Conservation (phyloP, 2,888 invertebrate genomes). For the Lepidocyrtinus sp. region DNA sequence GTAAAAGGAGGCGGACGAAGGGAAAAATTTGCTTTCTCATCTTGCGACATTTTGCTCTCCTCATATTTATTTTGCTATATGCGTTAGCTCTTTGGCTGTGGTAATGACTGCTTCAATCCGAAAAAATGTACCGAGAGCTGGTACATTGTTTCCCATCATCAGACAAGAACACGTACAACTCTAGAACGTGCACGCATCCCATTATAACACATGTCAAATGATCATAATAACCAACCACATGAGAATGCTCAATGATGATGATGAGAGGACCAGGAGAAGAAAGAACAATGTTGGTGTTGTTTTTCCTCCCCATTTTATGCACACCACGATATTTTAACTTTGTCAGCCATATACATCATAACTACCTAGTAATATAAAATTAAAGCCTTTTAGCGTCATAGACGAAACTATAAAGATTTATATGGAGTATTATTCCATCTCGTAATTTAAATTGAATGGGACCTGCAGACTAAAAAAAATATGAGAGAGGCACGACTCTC, state of each 20-base stretch:
- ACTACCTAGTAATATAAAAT: too few relatives aligned
- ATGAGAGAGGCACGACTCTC: conserved; percentile 6
- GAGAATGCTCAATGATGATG: conserved; percentile 22
- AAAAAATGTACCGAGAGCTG: not conserved
- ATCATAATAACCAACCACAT: conserved; percentile 32
- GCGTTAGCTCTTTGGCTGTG: not conserved
- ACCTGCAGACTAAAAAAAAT: not conserved
- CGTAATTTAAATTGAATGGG: conserved; percentile 41
- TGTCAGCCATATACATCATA: too few relatives aligned
- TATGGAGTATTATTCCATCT: conserved; percentile 17
- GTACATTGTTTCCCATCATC: not conserved
- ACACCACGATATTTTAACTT: too few relatives aligned
- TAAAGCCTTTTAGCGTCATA: too few relatives aligned
- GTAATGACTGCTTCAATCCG: not conserved
- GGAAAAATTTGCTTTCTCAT: conserved; percentile 17
- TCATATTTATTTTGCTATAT: conserved; percentile 1
- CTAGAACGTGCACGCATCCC: not conserved
- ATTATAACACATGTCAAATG: conserved; percentile 45
- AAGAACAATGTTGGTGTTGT: conserved; percentile 2
- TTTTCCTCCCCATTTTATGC: conserved; percentile 11
- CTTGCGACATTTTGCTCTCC: conserved; percentile 32
- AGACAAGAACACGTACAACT: conserved; percentile 13
- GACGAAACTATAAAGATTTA: too few relatives aligned
- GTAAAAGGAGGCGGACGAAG: not conserved
- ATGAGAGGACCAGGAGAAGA: conserved; percentile 16